Conservation (phyloP, 2,888 invertebrate genomes). For the Rotaria macrura region DNA sequence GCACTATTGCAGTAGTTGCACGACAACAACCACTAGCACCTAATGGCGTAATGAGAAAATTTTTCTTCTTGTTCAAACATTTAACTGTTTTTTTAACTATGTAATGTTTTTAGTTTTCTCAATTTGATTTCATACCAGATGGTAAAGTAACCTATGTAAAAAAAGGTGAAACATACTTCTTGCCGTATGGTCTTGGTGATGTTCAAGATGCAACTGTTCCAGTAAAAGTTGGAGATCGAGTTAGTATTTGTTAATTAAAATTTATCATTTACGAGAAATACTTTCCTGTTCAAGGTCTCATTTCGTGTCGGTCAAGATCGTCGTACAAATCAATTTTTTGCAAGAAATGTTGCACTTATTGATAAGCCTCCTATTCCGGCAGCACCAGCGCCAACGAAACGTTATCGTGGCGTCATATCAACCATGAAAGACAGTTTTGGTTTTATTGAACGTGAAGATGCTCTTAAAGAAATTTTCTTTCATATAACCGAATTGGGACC, state of each 20-base stretch:
- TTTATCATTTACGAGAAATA: background rate
- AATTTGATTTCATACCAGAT: constrained; percentile 11
- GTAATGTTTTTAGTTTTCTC: background rate
- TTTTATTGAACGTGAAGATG: constrained; percentile 89
- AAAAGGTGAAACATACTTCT: constrained; percentile 90
- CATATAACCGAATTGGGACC: constrained; percentile 83
- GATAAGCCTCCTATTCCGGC: constrained; percentile 52
- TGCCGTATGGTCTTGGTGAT: constrained; percentile 90
- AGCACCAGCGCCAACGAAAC: background rate
- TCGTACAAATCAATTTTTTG: constrained; percentile 22
- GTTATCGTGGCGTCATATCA: constrained; percentile 75
- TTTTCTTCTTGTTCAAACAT: background rate
- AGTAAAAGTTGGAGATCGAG: constrained; percentile 77
- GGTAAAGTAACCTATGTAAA: constrained; percentile 93
- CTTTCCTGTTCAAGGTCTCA: constrained; percentile 18
- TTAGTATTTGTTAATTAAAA: constrained; percentile 58
- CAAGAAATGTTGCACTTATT: constrained; percentile 36
- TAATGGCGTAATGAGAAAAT: background rate
- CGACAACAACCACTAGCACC: background rate
- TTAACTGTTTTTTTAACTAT: background rate
- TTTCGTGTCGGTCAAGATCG: constrained; percentile 18
- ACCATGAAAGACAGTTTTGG: constrained; percentile 94
- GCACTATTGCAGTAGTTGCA: constrained; percentile 22
- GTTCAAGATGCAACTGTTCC: constrained; percentile 75
- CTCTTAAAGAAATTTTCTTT: constrained; percentile 94